Evolutionary conservation across 30 jellyfish, hydroid and myxozoan species (phyloP).

Genomic region (Chrysaora quinquecirrha): DNA sequence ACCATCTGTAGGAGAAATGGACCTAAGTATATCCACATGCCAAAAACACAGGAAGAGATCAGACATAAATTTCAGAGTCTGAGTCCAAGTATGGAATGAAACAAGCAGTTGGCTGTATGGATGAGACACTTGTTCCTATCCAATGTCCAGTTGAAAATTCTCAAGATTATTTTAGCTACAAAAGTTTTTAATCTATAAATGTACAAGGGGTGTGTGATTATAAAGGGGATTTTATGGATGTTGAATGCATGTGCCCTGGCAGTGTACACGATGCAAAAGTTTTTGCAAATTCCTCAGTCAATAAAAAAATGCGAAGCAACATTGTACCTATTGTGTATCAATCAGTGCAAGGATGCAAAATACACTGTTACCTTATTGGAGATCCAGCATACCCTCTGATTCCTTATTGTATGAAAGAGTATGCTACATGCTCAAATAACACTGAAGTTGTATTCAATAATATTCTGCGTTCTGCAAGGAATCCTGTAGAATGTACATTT

Average conservation of each 20-base stretch:
- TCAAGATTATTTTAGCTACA: constrained; percentile 40
- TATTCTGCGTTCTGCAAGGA: constrained; percentile 52
- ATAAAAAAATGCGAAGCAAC: not conserved
- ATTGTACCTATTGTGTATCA: constrained; percentile 14
- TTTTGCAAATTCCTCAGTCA: constrained; percentile 23
- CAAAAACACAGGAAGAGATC: constrained; percentile 38
- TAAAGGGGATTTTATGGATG: constrained; percentile 58
- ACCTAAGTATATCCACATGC: constrained; percentile 39
- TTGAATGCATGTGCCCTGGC: constrained; percentile 71
- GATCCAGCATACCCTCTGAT: constrained; percentile 74
- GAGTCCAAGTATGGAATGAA: constrained; percentile 63
- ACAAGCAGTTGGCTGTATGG: constrained; percentile 69
- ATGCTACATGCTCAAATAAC: constrained; percentile 14
- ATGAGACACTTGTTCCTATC: constrained; percentile 60
- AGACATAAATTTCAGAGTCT: constrained; percentile 39
- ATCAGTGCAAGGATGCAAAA: not conserved
- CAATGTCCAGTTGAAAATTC: constrained; percentile 27
- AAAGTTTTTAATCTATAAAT: constrained; percentile 24
- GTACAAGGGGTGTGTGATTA: constrained; percentile 62
- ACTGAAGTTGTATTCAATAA: constrained; percentile 32
- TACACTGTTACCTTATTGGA: constrained; percentile 53
- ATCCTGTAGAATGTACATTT: constrained; percentile 65
- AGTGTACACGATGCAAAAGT: constrained; percentile 54
- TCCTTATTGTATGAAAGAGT: constrained; percentile 62
- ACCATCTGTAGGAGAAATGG: constrained; percentile 37